A percentile compares a stretch with the other conserved stretches of the same genome.
phyloP scores from a whole-genome alignment of 2,113 vertebrate genomes.

The Bujurquina vittata region DNA sequence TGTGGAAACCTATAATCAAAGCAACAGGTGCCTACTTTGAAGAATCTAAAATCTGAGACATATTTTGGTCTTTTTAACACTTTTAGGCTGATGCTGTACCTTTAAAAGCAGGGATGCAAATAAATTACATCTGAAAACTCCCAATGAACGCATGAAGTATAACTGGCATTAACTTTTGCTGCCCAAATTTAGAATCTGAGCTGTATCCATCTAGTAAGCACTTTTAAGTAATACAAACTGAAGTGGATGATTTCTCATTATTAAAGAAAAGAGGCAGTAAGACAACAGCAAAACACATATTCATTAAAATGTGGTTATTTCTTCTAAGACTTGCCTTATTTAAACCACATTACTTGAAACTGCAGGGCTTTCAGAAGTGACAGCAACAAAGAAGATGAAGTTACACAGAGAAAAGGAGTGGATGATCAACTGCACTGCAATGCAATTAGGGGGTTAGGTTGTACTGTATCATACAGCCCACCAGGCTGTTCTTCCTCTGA shows the following conservation, averaged over 20 bases:
- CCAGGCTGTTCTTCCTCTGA: background rate
- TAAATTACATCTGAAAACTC: background rate
- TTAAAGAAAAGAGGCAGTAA: background rate
- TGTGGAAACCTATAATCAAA: too few relatives aligned
- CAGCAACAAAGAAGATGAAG: background rate
- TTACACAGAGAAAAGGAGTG: constrained; percentile 10
- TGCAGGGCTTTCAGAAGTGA: background rate
- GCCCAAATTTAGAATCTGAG: too few relatives aligned
- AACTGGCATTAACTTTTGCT: background rate
- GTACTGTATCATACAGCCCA: background rate
- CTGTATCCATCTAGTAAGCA: too few relatives aligned
- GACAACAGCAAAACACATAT: background rate
- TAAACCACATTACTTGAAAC: background rate
- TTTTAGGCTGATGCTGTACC: background rate
- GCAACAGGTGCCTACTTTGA: too few relatives aligned
- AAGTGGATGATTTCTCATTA: background rate
- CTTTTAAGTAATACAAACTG: background rate
- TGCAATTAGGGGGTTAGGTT: constrained; percentile 40
- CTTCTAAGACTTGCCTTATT: background rate
- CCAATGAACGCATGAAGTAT: too few relatives aligned
- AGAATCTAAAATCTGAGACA: too few relatives aligned
- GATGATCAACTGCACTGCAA: constrained; percentile 47
- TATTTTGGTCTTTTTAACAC: too few relatives aligned
- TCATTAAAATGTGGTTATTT: constrained; percentile 1
- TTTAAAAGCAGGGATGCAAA: background rate